phyloP scores from a whole-genome alignment of 2,113 vertebrate genomes.

The Ahaetulla prasina region DNA sequence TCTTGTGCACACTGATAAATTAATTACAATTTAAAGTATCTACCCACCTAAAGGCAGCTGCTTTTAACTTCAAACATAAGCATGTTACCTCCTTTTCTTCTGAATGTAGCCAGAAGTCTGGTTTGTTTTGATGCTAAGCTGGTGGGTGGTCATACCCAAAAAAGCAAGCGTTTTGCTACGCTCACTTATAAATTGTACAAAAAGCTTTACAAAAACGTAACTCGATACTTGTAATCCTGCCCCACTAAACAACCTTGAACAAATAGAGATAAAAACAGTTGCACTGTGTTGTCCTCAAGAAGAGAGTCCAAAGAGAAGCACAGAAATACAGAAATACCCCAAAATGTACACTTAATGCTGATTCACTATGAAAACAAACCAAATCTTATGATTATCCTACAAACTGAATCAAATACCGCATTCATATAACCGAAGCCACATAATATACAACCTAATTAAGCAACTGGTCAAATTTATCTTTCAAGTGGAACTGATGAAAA shows the following conservation, averaged over 20 bases:
- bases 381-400: conserved; percentile 40
- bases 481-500: neutral
- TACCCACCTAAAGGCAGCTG: neutral
- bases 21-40: neutral
- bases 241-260: neutral
- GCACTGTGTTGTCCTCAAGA: conserved; percentile 13
- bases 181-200: neutral
- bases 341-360: neutral
- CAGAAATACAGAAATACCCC: conserved; percentile 15
- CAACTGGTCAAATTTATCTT: neutral
- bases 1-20: neutral
- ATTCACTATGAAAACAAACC: conserved; percentile 11
- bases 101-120: neutral
- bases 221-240: neutral
- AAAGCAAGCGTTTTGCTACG: conserved; percentile 3
- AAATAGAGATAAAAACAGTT: neutral
- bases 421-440: conserved; percentile 11
- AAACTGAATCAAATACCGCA: conserved; percentile 33
- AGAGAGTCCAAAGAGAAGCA: neutral
- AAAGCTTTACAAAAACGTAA: neutral
- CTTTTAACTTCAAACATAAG: neutral
- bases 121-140: conserved; percentile 20
- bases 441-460: conserved; percentile 14
- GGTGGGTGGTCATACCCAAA: neutral
- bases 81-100: neutral